Evolutionary conservation across 2,888 invertebrate genomes (phyloP), one percentile per base, ranked within the genome.

Genomic region (Microchrysa polita): DNA sequence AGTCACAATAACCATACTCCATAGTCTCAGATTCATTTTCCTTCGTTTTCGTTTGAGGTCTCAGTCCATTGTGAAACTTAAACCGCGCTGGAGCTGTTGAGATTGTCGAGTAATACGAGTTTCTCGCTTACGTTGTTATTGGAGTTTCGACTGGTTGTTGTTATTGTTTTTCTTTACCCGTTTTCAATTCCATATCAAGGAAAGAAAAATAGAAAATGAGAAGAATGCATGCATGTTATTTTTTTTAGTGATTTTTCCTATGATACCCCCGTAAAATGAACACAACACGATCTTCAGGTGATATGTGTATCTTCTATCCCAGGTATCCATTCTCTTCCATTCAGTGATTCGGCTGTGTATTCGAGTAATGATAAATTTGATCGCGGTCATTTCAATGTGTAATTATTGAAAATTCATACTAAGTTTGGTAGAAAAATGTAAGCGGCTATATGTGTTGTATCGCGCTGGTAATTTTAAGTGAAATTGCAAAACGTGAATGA

Each of bases 31-130:
- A 55, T 69, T 69, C 55, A 69, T 69, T 69, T 52, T 69, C 23
- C 69, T 23, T 69, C 55, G 48, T 65, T 65, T 65, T 65, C 65
- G 65, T 65, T 48, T 42, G 1, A 67, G 48, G 27, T 34, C 27
- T 75, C 73, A 75, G 75, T 75, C 72, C 57, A 67, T 72, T 75
- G 71, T 60, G 59, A 73, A 73, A 73, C 73, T 73, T 63, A 71
- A 73, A 40, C 65, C 73, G 72, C 67, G 59, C 72, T 72, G 7
- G 27, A 34, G 27, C 27, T 34, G 27, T 7, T 34, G n/a, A 73
- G 75, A 73, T 67, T 67, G 73, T 48, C 59, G 72, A 22, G 42
- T 40, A 69, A 40, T 42, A 40, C 53, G 55, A 53, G 67, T 67
- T 53, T 53, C 53, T 67, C 27, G 27, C 27, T 34, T 2, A 5